phyloP scores from a whole-genome alignment of 2,888 invertebrate genomes.

The Dynastes maya region DNA sequence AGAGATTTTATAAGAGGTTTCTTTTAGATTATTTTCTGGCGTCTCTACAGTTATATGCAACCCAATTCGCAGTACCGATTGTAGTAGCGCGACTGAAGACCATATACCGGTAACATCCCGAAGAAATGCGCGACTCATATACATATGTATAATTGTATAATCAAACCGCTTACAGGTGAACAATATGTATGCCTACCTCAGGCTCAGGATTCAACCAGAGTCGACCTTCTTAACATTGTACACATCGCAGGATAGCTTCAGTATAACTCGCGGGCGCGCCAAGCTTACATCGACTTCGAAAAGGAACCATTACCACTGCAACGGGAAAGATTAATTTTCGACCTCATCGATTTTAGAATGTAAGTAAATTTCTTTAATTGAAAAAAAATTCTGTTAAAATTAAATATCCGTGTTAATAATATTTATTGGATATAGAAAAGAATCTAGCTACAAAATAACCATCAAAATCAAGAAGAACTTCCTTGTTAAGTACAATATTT shows the following conservation, averaged over 20 bases:
- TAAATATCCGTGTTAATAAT: background rate
- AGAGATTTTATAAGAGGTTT: no score
- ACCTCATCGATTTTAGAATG: background rate
- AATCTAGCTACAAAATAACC: no score
- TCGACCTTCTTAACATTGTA: conserved; percentile 57
- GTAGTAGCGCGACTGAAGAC: background rate
- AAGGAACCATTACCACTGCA: background rate
- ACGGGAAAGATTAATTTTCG: background rate
- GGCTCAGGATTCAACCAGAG: conserved; percentile 37
- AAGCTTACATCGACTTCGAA: conserved; percentile 44
- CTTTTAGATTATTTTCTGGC: no score
- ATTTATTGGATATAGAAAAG: no score
- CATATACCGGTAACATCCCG: background rate
- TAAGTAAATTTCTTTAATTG: background rate
- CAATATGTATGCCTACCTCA: conserved; percentile 15
- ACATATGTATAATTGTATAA: background rate
- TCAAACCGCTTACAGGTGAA: conserved; percentile 20
- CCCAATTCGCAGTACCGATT: conserved; percentile 5
- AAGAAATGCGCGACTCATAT: conserved; percentile 24
- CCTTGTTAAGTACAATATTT: no score
- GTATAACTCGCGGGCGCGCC: conserved; percentile 53
- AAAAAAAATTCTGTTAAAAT: background rate
- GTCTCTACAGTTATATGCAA: conserved; percentile 11
- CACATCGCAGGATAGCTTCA: conserved; percentile 53
- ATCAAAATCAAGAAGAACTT: no score